phyloP scores from a whole-genome alignment of 2,888 invertebrate genomes.

The Phengaris arion region DNA sequence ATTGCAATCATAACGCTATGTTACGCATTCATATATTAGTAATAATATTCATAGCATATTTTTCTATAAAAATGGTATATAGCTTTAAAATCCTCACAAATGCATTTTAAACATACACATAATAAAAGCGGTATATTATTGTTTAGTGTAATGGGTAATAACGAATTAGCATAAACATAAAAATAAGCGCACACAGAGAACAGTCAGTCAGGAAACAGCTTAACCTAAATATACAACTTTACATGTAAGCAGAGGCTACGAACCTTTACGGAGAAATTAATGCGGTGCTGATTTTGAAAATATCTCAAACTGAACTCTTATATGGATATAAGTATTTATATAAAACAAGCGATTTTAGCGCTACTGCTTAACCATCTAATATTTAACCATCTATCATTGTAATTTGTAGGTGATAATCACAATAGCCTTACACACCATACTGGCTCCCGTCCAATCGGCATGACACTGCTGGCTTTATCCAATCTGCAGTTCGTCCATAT shows the following conservation, averaged over 20 bases:
- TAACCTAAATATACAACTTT: not conserved
- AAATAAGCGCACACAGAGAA: not conserved
- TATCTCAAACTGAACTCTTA: too few species aligned
- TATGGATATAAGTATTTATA: too few species aligned
- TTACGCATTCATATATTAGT: too few species aligned
- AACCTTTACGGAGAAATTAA: not conserved
- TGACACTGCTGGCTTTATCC: too few species aligned
- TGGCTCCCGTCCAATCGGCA: too few species aligned
- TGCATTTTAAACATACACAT: not conserved
- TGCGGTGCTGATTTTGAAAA: not conserved
- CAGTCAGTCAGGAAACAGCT: not conserved
- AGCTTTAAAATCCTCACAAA: not conserved
- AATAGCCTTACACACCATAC: too few species aligned
- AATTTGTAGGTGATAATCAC: too few species aligned
- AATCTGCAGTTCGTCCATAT: too few species aligned
- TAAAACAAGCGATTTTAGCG: too few species aligned
- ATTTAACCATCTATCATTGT: too few species aligned
- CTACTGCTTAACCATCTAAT: too few species aligned
- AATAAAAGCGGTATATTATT: slow-evolving; percentile 4
- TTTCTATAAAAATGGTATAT: not conserved
- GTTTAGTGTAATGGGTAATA: slow-evolving; percentile 5
- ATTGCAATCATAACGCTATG: too few species aligned
- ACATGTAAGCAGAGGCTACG: not conserved
- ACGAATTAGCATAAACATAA: not conserved
- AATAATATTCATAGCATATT: not conserved